Evolutionary conservation across 2,797 vertebrate genomes (phyloP).

Genomic region (Pipistrellus kuhlii): DNA sequence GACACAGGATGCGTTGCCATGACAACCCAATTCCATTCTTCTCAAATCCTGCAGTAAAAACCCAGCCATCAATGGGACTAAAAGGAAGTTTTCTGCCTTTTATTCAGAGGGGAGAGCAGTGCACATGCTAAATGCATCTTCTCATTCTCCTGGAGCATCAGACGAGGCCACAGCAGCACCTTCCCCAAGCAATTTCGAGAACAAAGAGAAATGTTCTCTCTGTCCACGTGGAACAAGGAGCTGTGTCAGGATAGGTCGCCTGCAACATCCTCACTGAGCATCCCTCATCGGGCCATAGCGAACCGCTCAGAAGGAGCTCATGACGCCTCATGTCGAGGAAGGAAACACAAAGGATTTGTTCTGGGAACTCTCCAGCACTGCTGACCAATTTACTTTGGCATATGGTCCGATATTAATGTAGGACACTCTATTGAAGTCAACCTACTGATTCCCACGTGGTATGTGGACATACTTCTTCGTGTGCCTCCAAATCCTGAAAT

Average conservation of each 20-base stretch:
- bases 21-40: slow-evolving; percentile 66
- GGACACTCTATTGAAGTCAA: background rate
- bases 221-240: background rate
- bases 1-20: background rate
- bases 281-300: background rate
- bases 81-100: slow-evolving; percentile 37
- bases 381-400: background rate
- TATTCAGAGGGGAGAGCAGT: background rate
- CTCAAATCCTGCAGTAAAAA: slow-evolving; percentile 47
- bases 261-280: background rate
- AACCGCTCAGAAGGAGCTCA: background rate
- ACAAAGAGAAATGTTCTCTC: background rate
- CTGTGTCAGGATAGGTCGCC: background rate
- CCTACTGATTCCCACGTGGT: background rate
- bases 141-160: slow-evolving; percentile 53
- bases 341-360: slow-evolving; percentile 36
- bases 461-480: background rate
- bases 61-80: background rate
- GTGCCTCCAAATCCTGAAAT: background rate
- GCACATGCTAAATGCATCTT: background rate
- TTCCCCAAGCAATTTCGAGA: background rate
- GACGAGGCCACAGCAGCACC: background rate
- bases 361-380: background rate
- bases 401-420: background rate
- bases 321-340: background rate